phyloP scores from a whole-genome alignment of 2,888 invertebrate genomes.

The Phanerotoma sp. region DNA sequence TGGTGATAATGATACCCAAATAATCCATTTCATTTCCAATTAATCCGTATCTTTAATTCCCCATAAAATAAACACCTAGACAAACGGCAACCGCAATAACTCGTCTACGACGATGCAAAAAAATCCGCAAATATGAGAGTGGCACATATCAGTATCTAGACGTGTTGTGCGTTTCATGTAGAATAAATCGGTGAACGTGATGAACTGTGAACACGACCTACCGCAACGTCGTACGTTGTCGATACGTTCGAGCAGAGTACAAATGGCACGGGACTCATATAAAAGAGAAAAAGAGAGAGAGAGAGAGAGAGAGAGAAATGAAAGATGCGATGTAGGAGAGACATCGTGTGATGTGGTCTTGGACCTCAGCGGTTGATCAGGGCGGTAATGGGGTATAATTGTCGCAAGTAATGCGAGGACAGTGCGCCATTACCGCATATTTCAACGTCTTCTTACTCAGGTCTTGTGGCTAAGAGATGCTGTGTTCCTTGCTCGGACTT shows the following conservation, averaged over 20 bases:
- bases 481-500: slow-evolving; percentile 21
- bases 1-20: no score
- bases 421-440: slow-evolving; percentile 57
- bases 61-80: no score
- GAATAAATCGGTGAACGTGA: slow-evolving; percentile 10
- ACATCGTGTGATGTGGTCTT: no score
- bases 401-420: slow-evolving; percentile 57
- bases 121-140: slow-evolving; percentile 2
- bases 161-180: no score
- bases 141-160: neutral
- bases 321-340: slow-evolving; percentile 3
- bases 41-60: no score
- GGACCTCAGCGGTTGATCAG: slow-evolving; percentile 1
- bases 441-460: slow-evolving; percentile 48
- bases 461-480: slow-evolving; percentile 32
- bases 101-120: no score
- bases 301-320: slow-evolving; percentile 11
- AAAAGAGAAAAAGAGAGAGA: no score
- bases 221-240: slow-evolving; percentile 16
- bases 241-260: no score
- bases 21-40: no score
- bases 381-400: slow-evolving; percentile 56
- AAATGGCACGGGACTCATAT: slow-evolving; percentile 14
- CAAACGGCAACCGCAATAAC: no score
- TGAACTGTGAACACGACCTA: slow-evolving; percentile 24